These are phyloP conservation scores for Serrognathus titanus DNA, from an alignment of 2,888 invertebrate genomes.

Conservation along the genomic window DNA sequence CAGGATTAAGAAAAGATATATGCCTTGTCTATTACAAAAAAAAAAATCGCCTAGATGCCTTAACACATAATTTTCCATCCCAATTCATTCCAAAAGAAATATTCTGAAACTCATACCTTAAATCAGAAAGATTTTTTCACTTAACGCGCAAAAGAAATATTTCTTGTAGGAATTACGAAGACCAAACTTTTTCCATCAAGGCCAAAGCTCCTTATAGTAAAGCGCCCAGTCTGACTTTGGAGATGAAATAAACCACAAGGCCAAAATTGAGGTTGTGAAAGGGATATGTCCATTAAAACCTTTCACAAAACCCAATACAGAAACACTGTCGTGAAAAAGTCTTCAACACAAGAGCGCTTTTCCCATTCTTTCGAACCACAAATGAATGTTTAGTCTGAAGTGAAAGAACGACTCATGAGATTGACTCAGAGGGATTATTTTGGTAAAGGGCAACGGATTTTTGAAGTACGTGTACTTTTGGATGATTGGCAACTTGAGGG, in stretches of 20 bases:
- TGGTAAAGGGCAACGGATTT: constrained; percentile 68
- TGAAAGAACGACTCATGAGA: constrained; percentile 63
- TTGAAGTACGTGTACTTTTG: constrained; percentile 65
- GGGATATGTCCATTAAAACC: constrained; percentile 43
- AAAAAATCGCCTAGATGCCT: too few species aligned
- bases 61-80: too few species aligned
- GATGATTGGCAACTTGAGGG: constrained; percentile 63
- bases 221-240: constrained; percentile 69
- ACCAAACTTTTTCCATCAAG: constrained; percentile 69
- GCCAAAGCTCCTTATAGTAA: constrained; percentile 71
- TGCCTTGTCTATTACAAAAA: too few species aligned
- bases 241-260: constrained; percentile 62
- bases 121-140: too few species aligned
- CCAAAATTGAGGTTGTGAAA: constrained; percentile 58
- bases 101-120: too few species aligned
- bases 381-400: constrained; percentile 67
- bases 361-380: constrained; percentile 61
- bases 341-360: too few species aligned
- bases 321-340: too few species aligned
- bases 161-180: constrained; percentile 29
- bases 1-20: too few species aligned
- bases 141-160: too few species aligned
- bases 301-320: constrained; percentile 22
- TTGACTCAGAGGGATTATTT: constrained; percentile 65
- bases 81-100: too few species aligned